These are phyloP conservation scores for Sternotherus odoratus DNA, from an alignment of 2,797 vertebrate genomes.

Conservation along the genomic window DNA sequence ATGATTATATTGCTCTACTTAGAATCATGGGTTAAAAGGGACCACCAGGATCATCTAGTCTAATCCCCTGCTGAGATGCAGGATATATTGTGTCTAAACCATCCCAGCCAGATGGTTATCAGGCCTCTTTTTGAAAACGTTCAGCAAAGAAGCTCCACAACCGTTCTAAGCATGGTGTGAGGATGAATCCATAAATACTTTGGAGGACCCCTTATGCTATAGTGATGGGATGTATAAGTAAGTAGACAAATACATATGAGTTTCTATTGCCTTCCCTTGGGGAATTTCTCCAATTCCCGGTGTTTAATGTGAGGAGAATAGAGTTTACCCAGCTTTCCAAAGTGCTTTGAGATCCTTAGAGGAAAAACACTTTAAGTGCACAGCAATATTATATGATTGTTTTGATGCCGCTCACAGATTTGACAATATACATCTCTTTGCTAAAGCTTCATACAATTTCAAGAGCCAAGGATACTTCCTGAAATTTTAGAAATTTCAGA, in stretches of 20 bases:
- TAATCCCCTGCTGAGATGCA: too few relatives aligned
- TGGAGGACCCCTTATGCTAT: not conserved
- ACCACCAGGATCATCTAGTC: too few relatives aligned
- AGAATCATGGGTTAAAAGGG: not conserved
- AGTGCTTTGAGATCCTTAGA: fast-evolving
- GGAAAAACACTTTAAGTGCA: fast-evolving
- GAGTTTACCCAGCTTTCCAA: not conserved
- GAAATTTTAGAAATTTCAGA: not conserved
- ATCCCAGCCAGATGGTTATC: too few relatives aligned
- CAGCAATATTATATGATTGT: fast-evolving
- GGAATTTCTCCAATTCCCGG: not conserved
- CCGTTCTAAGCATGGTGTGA: not conserved
- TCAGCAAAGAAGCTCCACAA: too few relatives aligned
- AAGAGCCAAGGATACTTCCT: not conserved
- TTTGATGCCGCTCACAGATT: not conserved
- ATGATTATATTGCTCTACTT: not conserved
- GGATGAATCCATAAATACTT: not conserved
- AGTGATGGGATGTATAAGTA: not conserved
- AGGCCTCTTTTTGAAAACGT: too few relatives aligned
- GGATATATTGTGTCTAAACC: too few relatives aligned
- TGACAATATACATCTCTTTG: not conserved
- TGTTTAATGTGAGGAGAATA: not conserved
- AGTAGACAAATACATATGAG: not conserved
- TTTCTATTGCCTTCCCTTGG: not conserved
- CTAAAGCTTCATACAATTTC: not conserved